phyloP scores from a whole-genome alignment of 2,113 vertebrate species.

The Callorhinus ursinus region DNA sequence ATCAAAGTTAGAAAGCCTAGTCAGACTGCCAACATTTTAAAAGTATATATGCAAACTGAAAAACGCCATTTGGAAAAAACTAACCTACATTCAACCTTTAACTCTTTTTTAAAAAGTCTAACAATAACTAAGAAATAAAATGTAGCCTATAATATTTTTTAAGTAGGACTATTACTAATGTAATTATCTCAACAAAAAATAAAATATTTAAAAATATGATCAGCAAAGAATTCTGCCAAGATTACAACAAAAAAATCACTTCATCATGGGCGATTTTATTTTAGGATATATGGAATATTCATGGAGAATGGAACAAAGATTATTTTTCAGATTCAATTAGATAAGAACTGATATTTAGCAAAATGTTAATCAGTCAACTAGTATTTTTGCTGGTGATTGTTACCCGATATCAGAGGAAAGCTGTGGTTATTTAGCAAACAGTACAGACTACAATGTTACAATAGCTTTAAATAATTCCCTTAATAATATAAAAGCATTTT shows the following conservation, averaged over 20 bases:
- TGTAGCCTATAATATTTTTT: not conserved
- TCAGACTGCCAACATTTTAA: constrained; percentile 50
- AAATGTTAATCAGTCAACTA: not conserved
- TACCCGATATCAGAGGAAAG: not conserved
- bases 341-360: not conserved
- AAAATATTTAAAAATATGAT: constrained; percentile 39
- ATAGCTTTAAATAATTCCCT: constrained; percentile 70
- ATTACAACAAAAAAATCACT: constrained; percentile 28
- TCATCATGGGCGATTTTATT: constrained; percentile 10
- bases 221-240: constrained; percentile 20
- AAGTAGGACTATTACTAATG: not conserved
- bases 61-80: not conserved
- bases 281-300: not conserved
- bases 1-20: not conserved
- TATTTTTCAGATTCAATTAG: constrained; percentile 2
- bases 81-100: not conserved
- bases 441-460: constrained; percentile 15
- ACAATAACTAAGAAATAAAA: constrained; percentile 27
- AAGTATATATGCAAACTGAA: not conserved
- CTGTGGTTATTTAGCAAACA: not conserved
- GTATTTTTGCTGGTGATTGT: constrained; percentile 22
- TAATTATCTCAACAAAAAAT: not conserved
- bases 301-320: not conserved
- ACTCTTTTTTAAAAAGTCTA: not conserved
- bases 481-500: constrained; percentile 68